Percentiles rank a stretch among this genome's conserved stretches.
Conservation (phyloP, 1,140 invertebrate genomes). For the Ectropis grisescens region DNA sequence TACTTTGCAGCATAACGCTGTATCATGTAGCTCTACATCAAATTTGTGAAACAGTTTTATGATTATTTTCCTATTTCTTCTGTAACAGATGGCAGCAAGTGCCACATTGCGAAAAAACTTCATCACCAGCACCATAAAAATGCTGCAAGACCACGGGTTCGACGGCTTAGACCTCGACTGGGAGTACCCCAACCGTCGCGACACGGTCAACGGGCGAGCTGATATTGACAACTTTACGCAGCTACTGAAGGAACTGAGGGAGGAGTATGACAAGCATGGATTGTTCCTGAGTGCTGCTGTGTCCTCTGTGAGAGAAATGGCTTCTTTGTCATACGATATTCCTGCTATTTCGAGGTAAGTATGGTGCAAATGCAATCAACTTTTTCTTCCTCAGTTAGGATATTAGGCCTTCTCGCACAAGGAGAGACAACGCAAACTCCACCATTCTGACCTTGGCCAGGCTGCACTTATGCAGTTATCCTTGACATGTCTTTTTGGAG, state of each 20-base stretch:
- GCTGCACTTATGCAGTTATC: too few relatives aligned
- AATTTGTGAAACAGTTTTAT: constrained; percentile 14
- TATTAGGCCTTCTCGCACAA: too few relatives aligned
- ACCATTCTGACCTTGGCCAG: too few relatives aligned
- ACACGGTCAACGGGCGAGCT: constrained; percentile 68
- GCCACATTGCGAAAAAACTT: constrained; percentile 71
- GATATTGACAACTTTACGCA: constrained; percentile 65
- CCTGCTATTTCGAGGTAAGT: too few relatives aligned
- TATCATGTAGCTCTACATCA: constrained; percentile 73
- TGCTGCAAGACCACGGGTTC: constrained; percentile 76
- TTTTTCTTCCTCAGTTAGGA: too few relatives aligned
- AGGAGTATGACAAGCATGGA: constrained; percentile 68
- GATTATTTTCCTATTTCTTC: constrained; percentile 12
- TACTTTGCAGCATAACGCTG: too few relatives aligned
- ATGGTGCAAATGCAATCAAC: too few relatives aligned
- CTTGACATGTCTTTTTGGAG: too few relatives aligned
- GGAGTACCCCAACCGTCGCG: constrained; percentile 82
- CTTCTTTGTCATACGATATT: constrained; percentile 74
- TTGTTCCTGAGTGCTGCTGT: constrained; percentile 75
- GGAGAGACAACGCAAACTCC: too few relatives aligned
- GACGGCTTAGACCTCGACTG: constrained; percentile 88
- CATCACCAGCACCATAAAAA: constrained; percentile 71
- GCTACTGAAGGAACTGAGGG: constrained; percentile 72
- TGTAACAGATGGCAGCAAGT: constrained; percentile 71
- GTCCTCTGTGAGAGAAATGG: constrained; percentile 65